Conservation (phyloP, 2,888 invertebrate species). For the Sympetrum striolatum region DNA sequence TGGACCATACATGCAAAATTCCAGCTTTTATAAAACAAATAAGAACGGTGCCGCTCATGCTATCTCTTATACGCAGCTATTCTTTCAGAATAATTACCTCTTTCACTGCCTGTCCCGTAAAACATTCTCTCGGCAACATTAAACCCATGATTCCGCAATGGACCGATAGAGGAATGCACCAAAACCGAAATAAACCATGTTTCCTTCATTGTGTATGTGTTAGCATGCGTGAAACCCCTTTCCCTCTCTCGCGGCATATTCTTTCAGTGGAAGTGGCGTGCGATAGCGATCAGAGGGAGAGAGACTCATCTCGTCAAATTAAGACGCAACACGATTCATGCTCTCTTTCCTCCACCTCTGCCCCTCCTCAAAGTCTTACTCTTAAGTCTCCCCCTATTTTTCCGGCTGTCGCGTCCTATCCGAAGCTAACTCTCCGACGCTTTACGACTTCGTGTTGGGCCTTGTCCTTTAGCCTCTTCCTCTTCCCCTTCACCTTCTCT, state of each 20-base stretch:
- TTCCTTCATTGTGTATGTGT: background rate
- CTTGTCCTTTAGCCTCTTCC: background rate
- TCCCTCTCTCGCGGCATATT: conserved; percentile 4
- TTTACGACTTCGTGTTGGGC: background rate
- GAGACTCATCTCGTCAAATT: background rate
- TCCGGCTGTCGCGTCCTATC: background rate
- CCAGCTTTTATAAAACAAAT: too few species aligned
- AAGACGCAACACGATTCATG: background rate
- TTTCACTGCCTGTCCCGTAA: too few species aligned
- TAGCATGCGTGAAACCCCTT: background rate
- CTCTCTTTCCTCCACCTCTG: background rate
- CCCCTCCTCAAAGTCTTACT: background rate
- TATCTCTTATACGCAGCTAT: too few species aligned
- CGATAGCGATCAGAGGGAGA: background rate
- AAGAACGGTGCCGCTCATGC: too few species aligned
- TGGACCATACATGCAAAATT: too few species aligned
- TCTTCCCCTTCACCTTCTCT: background rate
- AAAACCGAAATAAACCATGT: background rate
- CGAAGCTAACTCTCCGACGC: background rate
- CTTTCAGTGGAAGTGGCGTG: background rate
- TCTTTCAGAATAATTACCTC: too few species aligned
- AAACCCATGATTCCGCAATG: too few species aligned
- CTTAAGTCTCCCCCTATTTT: background rate
- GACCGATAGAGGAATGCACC: background rate
- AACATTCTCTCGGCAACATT: too few species aligned